Percentiles rank a stretch among this genome's conserved stretches.
phyloP scores from a whole-genome alignment of 2,888 invertebrate species.

The Epiblema foenella region DNA sequence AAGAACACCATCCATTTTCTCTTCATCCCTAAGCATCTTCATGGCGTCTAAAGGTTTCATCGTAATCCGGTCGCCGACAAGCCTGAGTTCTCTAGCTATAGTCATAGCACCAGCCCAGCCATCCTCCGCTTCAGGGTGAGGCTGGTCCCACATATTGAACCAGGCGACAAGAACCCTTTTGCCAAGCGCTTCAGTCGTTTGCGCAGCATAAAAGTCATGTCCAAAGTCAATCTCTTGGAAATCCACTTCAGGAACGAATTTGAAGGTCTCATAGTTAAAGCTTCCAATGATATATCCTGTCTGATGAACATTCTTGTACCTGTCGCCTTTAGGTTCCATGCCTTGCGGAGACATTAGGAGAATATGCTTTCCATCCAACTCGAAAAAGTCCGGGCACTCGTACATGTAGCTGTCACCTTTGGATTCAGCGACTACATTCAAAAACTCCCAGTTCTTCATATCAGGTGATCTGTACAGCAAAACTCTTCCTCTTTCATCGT shows the following conservation, averaged over 20 bases:
- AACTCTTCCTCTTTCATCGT: conserved; percentile 67
- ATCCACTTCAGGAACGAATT: conserved; percentile 65
- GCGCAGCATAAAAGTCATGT: conserved; percentile 80
- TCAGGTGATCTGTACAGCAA: conserved; percentile 74
- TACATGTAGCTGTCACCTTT: conserved; percentile 75
- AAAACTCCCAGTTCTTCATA: conserved; percentile 71
- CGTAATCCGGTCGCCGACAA: conserved; percentile 63
- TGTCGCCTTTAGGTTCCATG: conserved; percentile 68
- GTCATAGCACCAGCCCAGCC: conserved; percentile 80
- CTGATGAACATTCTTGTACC: conserved; percentile 72
- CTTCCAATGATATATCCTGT: conserved; percentile 77
- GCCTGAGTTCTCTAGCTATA: conserved; percentile 67
- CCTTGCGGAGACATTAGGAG: conserved; percentile 79
- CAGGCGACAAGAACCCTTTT: conserved; percentile 72
- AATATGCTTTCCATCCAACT: conserved; percentile 72
- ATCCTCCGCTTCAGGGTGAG: conserved; percentile 68
- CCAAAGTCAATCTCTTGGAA: conserved; percentile 79
- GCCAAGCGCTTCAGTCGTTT: conserved; percentile 69
- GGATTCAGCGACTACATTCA: conserved; percentile 70
- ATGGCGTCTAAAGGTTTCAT: conserved; percentile 71
- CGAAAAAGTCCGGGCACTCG: conserved; percentile 83
- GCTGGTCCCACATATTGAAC: conserved; percentile 78
- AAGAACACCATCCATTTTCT: conserved; percentile 55
- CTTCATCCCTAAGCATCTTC: conserved; percentile 58
- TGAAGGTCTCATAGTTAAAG: conserved; percentile 72